Conservation (phyloP, 1,140 invertebrate genomes). For the Ostrea edulis region DNA sequence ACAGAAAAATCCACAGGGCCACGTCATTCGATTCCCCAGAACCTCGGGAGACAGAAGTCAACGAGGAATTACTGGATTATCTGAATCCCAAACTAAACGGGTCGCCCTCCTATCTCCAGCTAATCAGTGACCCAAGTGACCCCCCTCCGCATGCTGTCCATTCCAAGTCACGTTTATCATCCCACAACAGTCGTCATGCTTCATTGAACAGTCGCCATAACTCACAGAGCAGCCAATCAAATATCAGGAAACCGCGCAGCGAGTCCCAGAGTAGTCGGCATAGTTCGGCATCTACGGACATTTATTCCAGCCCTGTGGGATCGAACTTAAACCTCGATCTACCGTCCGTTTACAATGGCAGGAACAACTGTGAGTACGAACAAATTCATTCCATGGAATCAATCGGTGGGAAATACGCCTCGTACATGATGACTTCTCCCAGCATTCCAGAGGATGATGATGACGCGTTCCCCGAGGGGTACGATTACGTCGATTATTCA, state of each 20-base stretch:
- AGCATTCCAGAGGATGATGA: conserved; percentile 43
- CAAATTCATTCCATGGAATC: conserved; percentile 49
- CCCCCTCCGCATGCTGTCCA: conserved; percentile 1
- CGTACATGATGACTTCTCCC: conserved; percentile 28
- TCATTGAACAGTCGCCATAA: conserved; percentile 41
- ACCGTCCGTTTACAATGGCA: not conserved
- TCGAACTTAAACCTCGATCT: conserved; percentile 39
- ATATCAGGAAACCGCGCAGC: not conserved
- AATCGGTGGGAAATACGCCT: not conserved
- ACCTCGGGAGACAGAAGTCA: conserved; percentile 55
- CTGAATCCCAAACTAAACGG: conserved; percentile 49
- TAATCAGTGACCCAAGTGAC: conserved; percentile 43
- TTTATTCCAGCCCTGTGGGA: conserved; percentile 40
- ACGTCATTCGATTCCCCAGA: conserved; percentile 68
- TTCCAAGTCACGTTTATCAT: conserved; percentile 25
- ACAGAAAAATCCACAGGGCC: conserved; percentile 45
- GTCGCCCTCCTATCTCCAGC: conserved; percentile 47
- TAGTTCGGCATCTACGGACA: conserved; percentile 54
- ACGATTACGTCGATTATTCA: conserved; percentile 39
- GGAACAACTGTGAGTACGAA: conserved; percentile 25
- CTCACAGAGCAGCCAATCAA: conserved; percentile 35
- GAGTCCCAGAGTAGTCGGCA: conserved; percentile 48
- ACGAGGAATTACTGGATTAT: conserved; percentile 40
- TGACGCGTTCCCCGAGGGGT: conserved; percentile 38
- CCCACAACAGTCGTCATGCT: conserved; percentile 11